Evolutionary conservation across 2,113 vertebrate genomes (phyloP).

Genomic region (Montifringilla adamsi): DNA sequence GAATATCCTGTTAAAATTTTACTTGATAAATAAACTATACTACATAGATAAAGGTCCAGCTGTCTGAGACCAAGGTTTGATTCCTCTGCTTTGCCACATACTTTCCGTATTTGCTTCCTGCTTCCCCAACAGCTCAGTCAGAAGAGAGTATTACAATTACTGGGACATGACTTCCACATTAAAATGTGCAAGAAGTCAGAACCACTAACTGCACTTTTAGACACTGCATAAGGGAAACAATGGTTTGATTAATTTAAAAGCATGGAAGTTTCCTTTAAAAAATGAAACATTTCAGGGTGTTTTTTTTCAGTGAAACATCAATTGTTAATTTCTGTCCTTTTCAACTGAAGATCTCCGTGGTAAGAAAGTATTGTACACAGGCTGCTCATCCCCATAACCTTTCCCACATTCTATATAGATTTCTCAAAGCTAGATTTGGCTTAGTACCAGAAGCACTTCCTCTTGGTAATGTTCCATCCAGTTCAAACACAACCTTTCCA

Average conservation of each 20-base stretch:
- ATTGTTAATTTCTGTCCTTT: not conserved
- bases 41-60: not conserved
- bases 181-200: not conserved
- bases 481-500: not conserved
- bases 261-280: not conserved
- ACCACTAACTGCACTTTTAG: not conserved
- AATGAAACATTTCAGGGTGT: not conserved
- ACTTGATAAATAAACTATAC: not conserved
- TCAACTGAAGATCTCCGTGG: not conserved
- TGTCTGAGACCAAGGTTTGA: not conserved
- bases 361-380: not conserved
- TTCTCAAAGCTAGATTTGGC: not conserved
- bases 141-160: not conserved
- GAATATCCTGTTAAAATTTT: not conserved
- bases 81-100: not conserved
- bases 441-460: not conserved
- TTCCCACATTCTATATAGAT: not conserved
- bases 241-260: not conserved
- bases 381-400: not conserved
- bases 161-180: not conserved
- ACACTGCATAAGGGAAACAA: not conserved
- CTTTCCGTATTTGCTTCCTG: not conserved
- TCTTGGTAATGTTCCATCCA: not conserved
- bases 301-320: not conserved
- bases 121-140: not conserved